phyloP scores from a whole-genome alignment of 23 tunicate species.

The Trididemnum nubilum region DNA sequence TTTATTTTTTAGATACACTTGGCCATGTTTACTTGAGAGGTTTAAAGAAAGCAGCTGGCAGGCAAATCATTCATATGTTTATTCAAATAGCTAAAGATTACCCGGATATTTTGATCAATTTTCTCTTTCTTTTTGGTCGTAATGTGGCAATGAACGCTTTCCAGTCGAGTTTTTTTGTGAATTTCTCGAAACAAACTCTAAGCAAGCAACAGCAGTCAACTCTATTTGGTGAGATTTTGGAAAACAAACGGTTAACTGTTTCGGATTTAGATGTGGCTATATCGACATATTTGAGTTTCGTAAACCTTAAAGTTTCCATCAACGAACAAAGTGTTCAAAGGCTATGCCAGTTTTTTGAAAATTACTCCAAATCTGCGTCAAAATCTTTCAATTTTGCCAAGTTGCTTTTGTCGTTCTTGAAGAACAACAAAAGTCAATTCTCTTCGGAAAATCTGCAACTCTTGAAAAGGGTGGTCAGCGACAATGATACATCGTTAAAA shows the following conservation, averaged over 20 bases:
- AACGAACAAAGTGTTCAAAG: background rate
- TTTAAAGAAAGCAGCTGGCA: background rate
- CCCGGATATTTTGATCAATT: no score
- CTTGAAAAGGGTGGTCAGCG: background rate
- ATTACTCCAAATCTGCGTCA: background rate
- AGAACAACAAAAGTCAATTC: background rate
- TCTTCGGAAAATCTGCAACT: background rate
- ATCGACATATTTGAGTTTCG: background rate
- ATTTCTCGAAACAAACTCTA: conserved; percentile 2
- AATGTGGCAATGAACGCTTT: background rate
- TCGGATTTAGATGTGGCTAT: background rate
- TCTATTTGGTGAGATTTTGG: background rate
- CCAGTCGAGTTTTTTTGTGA: background rate
- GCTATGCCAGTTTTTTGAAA: background rate
- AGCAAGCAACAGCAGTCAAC: background rate
- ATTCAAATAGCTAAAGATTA: background rate
- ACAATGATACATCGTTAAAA: background rate
- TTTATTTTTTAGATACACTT: background rate
- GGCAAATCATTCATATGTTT: background rate
- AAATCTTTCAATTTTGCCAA: conserved; percentile 9
- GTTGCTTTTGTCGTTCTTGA: conserved; percentile 1
- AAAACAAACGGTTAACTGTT: background rate
- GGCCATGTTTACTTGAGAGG: background rate
- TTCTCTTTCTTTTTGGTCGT: background rate
- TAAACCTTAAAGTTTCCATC: background rate